phyloP scores from a whole-genome alignment of 2,113 vertebrate genomes.

The Ailurus styani region DNA sequence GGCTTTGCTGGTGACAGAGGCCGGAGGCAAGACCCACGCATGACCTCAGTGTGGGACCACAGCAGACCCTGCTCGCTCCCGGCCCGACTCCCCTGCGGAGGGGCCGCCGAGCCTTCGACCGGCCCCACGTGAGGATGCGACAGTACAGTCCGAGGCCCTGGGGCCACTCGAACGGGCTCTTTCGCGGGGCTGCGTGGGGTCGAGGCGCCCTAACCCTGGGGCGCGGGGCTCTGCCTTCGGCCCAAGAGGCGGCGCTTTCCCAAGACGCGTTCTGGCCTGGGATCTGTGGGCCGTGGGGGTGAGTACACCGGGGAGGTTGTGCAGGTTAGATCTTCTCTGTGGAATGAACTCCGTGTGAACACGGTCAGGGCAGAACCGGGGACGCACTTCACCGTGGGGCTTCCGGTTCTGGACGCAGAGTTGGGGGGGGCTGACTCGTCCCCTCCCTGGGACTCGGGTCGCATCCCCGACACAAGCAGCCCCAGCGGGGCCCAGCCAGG shows the following conservation, averaged over 20 bases:
- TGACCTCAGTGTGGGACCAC: neutral
- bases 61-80: neutral
- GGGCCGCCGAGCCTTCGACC: too few species aligned
- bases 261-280: too few species aligned
- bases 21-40: accelerated
- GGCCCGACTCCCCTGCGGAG: neutral
- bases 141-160: too few species aligned
- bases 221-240: neutral
- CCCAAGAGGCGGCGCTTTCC: too few species aligned
- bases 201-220: neutral
- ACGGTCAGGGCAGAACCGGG: too few species aligned
- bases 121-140: too few species aligned
- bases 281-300: neutral
- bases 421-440: too few species aligned
- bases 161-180: too few species aligned
- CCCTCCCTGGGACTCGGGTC: neutral
- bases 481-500: neutral
- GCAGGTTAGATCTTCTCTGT: neutral
- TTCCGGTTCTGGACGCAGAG: neutral
- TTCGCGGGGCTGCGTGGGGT: neutral
- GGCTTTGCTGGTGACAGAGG: neutral
- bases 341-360: neutral
- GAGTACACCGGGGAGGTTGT: neutral
- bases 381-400: neutral
- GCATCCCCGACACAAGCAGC: neutral